Conservation (phyloP, 2,797 vertebrate species). For the Podarcis siculus region DNA sequence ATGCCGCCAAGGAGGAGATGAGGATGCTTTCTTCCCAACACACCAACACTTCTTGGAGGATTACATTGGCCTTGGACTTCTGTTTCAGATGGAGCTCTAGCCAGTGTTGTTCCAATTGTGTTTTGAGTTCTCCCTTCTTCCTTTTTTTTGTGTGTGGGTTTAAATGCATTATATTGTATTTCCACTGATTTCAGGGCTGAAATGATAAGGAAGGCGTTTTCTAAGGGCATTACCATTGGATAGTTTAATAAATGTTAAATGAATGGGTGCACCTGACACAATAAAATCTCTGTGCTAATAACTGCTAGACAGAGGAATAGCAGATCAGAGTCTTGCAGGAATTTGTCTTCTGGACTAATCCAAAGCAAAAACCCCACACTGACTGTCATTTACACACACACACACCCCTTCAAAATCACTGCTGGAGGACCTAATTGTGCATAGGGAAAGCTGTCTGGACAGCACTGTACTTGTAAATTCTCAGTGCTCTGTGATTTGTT, state of each 20-base stretch:
- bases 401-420: not conserved
- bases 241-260: not conserved
- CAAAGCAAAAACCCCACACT: not conserved
- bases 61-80: not conserved
- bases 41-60: not conserved
- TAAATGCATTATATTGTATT: not conserved
- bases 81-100: not conserved
- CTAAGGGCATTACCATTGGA: not conserved
- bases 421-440: not conserved
- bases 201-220: not conserved
- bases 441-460: not conserved
- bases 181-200: not conserved
- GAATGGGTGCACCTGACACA: not conserved
- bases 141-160: not conserved
- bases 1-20: not conserved
- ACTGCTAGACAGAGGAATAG: not conserved
- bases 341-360: not conserved
- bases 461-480: not conserved
- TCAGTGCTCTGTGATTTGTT: not conserved
- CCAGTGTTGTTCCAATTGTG: not conserved
- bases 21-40: not conserved
- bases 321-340: not conserved
- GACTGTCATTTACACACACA: not conserved
- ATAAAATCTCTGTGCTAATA: not conserved
- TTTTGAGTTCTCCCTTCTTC: not conserved